Evolutionary conservation across 2,797 vertebrate species (phyloP).

Genomic region (Propithecus deckenii): DNA sequence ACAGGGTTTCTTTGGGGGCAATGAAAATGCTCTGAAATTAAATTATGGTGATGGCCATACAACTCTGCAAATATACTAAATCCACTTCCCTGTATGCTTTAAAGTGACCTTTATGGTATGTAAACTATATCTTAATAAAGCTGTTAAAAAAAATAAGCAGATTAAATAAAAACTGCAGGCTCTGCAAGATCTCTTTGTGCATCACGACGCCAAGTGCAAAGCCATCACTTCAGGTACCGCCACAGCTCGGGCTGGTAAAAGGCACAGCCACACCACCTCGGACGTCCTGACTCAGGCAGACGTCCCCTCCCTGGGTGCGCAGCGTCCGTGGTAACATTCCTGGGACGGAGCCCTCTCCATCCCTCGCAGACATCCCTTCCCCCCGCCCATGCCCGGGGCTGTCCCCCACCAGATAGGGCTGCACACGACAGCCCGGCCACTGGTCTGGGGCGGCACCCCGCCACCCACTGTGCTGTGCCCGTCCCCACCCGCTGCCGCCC

Average conservation of each 20-base stretch:
- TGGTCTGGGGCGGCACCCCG: neutral
- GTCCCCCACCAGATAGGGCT: neutral
- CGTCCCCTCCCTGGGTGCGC: neutral
- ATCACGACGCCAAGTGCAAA: accelerated
- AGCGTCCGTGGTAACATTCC: neutral
- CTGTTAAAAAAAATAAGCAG: neutral
- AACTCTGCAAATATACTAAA: neutral
- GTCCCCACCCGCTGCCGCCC: too few species aligned
- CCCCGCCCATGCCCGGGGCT: neutral
- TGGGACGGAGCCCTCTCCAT: neutral
- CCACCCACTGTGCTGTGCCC: accelerated
- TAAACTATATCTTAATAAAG: neutral
- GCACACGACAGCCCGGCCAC: neutral
- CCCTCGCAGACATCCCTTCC: neutral
- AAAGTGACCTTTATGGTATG: neutral
- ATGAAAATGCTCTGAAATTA: neutral
- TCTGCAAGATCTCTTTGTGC: neutral
- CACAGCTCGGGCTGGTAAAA: too few species aligned
- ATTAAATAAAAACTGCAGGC: neutral
- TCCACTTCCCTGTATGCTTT: neutral
- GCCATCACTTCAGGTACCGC: neutral
- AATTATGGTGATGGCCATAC: neutral
- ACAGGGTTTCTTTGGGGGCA: neutral
- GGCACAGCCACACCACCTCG: accelerated
- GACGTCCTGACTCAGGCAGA: neutral